A percentile compares a stretch with the other conserved stretches of the same genome.
These are phyloP conservation scores for Caiman crocodilus DNA, from an alignment of 2,797 vertebrate species.

Conservation along the genomic window DNA sequence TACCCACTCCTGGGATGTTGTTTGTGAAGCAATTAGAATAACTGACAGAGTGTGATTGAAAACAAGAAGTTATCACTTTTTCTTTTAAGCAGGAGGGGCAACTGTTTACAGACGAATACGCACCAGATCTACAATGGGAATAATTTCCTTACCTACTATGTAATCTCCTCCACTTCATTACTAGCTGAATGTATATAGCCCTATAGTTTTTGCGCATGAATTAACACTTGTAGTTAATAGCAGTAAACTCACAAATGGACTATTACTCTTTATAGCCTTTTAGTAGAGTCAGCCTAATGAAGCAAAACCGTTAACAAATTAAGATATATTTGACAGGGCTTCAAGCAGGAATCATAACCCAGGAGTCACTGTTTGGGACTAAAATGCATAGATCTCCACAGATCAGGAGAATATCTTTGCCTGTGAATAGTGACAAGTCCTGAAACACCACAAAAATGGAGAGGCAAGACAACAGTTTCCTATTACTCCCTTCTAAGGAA, in stretches of 20 bases:
- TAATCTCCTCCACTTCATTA: neutral
- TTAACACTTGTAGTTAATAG: conserved; percentile 72
- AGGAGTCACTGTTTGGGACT: neutral
- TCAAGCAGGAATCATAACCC: conserved; percentile 40
- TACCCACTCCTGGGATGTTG: neutral
- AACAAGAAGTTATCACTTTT: conserved; percentile 40
- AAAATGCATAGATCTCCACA: neutral
- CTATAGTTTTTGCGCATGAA: neutral
- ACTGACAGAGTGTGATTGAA: conserved; percentile 51
- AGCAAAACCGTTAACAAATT: conserved; percentile 73
- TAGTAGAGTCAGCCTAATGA: conserved; percentile 65
- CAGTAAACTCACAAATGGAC: conserved; percentile 74
- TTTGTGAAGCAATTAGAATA: conserved; percentile 59
- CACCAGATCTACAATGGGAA: neutral
- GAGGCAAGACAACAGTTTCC: neutral
- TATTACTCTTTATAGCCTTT: conserved; percentile 77
- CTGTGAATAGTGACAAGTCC: neutral
- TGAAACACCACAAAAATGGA: conserved; percentile 4
- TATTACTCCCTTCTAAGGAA: neutral
- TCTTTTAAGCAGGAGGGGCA: conserved; percentile 18
- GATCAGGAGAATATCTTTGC: neutral
- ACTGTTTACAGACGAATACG: conserved; percentile 18
- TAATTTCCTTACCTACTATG: neutral
- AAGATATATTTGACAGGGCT: conserved; percentile 55
- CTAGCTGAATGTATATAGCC: neutral